These are phyloP conservation scores for Temnothorax curvispinosus DNA, from an alignment of 1,140 invertebrate species.

Conservation along the genomic window DNA sequence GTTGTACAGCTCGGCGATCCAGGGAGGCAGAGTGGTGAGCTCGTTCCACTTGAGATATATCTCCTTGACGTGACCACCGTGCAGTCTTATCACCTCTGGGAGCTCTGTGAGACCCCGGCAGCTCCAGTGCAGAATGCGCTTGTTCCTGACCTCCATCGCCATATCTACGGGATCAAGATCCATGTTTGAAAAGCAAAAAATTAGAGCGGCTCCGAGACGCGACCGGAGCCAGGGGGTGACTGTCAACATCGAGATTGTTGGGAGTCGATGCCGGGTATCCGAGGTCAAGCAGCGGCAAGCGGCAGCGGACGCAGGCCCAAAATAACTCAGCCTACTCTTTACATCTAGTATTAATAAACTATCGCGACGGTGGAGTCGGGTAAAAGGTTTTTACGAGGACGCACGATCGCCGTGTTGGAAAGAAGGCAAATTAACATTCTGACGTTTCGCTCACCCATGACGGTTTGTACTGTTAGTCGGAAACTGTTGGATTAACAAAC, in stretches of 20 bases:
- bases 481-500: conserved; percentile 5
- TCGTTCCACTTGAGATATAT: conserved; percentile 82
- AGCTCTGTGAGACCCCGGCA: conserved; percentile 76
- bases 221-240: conserved; percentile 9
- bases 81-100: conserved; percentile 73
- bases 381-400: background rate
- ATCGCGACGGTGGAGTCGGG: background rate
- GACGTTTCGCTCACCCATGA: conserved; percentile 19
- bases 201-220: conserved; percentile 22
- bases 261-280: background rate
- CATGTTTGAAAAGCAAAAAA: conserved; percentile 68
- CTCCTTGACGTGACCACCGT: conserved; percentile 75
- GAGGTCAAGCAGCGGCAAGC: conserved; percentile 48
- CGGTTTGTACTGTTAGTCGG: conserved; percentile 2
- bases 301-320: conserved; percentile 50
- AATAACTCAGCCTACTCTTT: conserved; percentile 65
- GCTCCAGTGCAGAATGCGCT: conserved; percentile 81
- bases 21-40: conserved; percentile 75
- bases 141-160: conserved; percentile 76
- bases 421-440: conserved; percentile 12
- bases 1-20: conserved; percentile 78
- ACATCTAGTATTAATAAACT: conserved; percentile 69
- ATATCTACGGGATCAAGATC: conserved; percentile 72
- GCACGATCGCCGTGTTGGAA: background rate
- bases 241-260: background rate